A percentile compares a stretch with the other conserved stretches of the same genome.
These are phyloP conservation scores for Brachionus calyciflorus DNA, from an alignment of 1,140 invertebrate species.

Conservation along the genomic window DNA sequence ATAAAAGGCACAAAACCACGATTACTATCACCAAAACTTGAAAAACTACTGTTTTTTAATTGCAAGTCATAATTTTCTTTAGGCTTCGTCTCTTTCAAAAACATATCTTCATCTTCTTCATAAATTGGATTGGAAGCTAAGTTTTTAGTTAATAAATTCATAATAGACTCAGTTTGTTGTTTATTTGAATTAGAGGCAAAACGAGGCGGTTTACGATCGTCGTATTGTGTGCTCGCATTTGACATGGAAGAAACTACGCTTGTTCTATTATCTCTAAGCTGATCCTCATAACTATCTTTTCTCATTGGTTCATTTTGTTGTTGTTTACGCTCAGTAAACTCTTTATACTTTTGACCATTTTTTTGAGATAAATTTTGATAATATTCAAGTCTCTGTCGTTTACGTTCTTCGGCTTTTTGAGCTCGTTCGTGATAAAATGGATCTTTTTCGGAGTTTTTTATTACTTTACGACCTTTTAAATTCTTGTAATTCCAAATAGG, in stretches of 20 bases:
- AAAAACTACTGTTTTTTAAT: background rate
- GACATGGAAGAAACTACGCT: too few relatives aligned
- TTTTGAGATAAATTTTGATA: background rate
- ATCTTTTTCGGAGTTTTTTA: slow-evolving; percentile 57
- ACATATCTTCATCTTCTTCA: slow-evolving; percentile 40
- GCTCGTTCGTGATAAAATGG: slow-evolving; percentile 53
- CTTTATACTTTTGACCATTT: background rate
- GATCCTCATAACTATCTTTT: background rate
- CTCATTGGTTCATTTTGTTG: background rate
- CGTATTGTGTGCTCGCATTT: background rate
- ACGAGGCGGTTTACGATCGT: background rate
- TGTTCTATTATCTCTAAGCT: too few relatives aligned
- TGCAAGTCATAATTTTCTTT: background rate
- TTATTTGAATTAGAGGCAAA: background rate
- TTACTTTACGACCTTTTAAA: slow-evolving; percentile 50
- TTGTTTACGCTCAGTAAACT: background rate
- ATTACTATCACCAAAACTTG: background rate
- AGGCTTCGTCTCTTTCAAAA: background rate
- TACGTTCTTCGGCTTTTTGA: slow-evolving; percentile 50
- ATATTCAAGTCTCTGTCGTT: slow-evolving; percentile 34
- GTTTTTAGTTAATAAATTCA: slow-evolving; percentile 29
- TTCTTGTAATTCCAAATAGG: slow-evolving; percentile 56
- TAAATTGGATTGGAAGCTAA: slow-evolving; percentile 19
- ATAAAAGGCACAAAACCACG: slow-evolving; percentile 58
- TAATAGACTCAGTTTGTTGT: background rate